Evolutionary conservation across 2,888 invertebrate genomes (phyloP).

Genomic region (Urechis unicinctus): DNA sequence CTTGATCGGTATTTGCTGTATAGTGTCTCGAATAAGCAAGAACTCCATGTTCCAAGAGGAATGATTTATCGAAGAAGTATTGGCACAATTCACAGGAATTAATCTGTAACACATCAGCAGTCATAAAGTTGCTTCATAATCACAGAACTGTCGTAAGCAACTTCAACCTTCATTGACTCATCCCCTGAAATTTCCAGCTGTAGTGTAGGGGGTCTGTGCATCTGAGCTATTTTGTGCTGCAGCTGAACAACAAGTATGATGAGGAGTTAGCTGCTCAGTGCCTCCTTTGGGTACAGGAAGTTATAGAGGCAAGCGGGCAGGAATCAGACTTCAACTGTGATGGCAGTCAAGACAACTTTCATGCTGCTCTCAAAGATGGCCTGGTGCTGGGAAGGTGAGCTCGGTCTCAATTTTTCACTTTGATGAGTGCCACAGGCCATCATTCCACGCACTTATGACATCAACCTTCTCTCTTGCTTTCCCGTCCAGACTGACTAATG

Average conservation of each 20-base stretch:
- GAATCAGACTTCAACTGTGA: slow-evolving; percentile 8
- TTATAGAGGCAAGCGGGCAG: slow-evolving; percentile 4
- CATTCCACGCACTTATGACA: too few species aligned
- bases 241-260: slow-evolving; percentile 13
- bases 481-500: slow-evolving; percentile 12
- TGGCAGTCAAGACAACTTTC: slow-evolving; percentile 13
- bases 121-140: too few species aligned
- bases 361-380: slow-evolving; percentile 14
- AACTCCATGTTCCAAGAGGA: too few species aligned
- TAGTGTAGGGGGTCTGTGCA: too few species aligned
- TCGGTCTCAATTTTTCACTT: neutral
- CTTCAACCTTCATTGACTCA: too few species aligned
- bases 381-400: slow-evolving; percentile 13
- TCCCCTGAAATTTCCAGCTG: too few species aligned
- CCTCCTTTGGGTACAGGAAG: slow-evolving; percentile 13
- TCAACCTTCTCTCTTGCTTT: neutral
- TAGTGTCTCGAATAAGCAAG: too few species aligned
- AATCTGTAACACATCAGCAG: too few species aligned
- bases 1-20: too few species aligned
- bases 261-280: slow-evolving; percentile 16
- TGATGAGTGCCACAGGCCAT: neutral
- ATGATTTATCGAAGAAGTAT: too few species aligned
- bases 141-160: too few species aligned
- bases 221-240: neutral
- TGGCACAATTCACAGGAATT: too few species aligned